Evolutionary conservation across 2,888 invertebrate genomes (phyloP).

Genomic region (Cotesia congregata): DNA sequence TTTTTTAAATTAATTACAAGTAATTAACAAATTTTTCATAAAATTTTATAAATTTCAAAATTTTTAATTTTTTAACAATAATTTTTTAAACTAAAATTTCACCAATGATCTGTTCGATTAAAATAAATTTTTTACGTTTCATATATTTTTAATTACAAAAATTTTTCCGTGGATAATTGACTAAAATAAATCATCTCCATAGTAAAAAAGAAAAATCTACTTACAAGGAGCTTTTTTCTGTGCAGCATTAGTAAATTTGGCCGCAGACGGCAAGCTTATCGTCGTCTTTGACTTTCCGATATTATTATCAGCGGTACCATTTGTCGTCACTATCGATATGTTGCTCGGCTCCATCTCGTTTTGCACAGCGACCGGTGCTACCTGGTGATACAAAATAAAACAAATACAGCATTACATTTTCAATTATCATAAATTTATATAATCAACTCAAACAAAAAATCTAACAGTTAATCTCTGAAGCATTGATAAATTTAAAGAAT

Average conservation of each 20-base stretch:
- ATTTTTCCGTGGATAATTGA: too few relatives aligned
- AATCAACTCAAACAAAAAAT: neutral
- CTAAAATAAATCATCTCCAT: neutral
- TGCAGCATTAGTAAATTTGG: constrained; percentile 53
- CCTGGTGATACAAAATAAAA: constrained; percentile 12
- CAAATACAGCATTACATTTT: neutral
- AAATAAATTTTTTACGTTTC: too few relatives aligned
- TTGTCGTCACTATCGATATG: constrained; percentile 58
- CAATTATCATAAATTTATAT: neutral
- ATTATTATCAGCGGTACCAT: constrained; percentile 52
- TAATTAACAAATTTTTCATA: too few relatives aligned
- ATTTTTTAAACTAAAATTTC: too few relatives aligned
- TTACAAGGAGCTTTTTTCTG: constrained; percentile 58
- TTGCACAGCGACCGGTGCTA: constrained; percentile 28
- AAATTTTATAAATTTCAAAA: too few relatives aligned
- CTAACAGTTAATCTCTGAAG: neutral
- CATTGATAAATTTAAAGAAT: neutral
- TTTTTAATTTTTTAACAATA: too few relatives aligned
- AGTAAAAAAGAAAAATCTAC: constrained; percentile 43
- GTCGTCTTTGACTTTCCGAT: constrained; percentile 52
- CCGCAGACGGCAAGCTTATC: constrained; percentile 51
- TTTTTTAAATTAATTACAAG: too few relatives aligned
- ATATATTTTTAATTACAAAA: too few relatives aligned
- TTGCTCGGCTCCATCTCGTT: constrained; percentile 56
- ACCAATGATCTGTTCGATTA: too few relatives aligned